These are phyloP conservation scores for Tetrax tetrax DNA, from an alignment of 2,113 vertebrate genomes.

Conservation along the genomic window DNA sequence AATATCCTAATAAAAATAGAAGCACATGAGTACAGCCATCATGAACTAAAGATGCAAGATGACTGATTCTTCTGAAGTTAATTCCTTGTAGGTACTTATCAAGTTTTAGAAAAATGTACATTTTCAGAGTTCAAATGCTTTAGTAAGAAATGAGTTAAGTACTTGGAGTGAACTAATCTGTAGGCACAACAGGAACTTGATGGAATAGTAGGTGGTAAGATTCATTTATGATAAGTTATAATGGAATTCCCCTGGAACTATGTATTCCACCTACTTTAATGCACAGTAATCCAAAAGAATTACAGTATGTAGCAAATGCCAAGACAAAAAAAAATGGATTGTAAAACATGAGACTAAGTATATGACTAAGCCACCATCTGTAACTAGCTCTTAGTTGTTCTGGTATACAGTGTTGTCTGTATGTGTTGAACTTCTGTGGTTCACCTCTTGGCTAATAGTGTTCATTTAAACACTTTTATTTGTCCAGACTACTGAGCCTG, in stretches of 20 bases:
- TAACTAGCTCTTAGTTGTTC: neutral
- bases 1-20: neutral
- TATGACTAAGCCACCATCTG: neutral
- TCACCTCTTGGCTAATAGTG: neutral
- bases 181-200: constrained; percentile 7
- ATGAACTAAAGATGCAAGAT: neutral
- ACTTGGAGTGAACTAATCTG: neutral
- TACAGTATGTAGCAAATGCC: neutral
- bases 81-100: neutral
- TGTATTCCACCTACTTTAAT: constrained; percentile 9
- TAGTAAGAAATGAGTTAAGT: neutral
- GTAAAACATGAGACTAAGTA: neutral
- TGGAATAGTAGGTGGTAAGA: neutral
- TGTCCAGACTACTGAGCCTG: neutral
- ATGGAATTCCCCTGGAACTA: constrained; percentile 22
- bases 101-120: neutral
- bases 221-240: constrained; percentile 15
- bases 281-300: neutral
- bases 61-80: neutral
- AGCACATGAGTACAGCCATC: neutral
- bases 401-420: neutral
- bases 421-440: neutral
- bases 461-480: neutral
- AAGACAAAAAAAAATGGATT: neutral
- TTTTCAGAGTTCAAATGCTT: neutral